These are phyloP conservation scores for Prunella strophiata DNA, from an alignment of 2,797 vertebrate species.

Conservation along the genomic window DNA sequence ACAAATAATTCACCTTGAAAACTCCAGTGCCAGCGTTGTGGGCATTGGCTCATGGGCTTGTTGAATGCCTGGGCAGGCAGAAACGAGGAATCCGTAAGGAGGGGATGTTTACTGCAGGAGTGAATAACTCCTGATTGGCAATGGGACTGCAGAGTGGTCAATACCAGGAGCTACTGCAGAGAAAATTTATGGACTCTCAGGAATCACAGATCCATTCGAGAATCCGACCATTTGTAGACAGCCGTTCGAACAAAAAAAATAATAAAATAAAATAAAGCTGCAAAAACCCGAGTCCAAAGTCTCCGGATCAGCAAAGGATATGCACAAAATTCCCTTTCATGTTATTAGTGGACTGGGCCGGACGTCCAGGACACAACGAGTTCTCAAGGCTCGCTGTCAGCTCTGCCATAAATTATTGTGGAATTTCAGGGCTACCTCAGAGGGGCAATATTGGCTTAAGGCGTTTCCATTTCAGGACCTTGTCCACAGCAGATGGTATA, in stretches of 20 bases:
- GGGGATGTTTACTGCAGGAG: not conserved
- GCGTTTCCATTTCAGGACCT: slow-evolving; percentile 59
- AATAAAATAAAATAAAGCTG: not conserved
- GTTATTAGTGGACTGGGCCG: slow-evolving; percentile 60
- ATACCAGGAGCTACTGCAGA: not conserved
- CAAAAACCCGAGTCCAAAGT: not conserved
- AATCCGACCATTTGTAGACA: slow-evolving; percentile 8
- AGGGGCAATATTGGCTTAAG: slow-evolving; percentile 58
- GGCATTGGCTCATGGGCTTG: not conserved
- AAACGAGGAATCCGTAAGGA: not conserved
- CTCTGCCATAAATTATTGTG: slow-evolving; percentile 43
- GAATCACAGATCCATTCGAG: not conserved
- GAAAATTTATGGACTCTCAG: not conserved
- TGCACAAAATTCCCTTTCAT: slow-evolving; percentile 20
- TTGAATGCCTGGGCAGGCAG: not conserved
- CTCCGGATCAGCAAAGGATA: slow-evolving; percentile 34
- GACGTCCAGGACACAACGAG: slow-evolving; percentile 52
- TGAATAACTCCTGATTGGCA: not conserved
- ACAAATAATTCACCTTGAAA: not conserved
- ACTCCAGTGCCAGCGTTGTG: not conserved
- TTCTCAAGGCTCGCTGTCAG: slow-evolving; percentile 38
- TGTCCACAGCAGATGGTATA: not conserved
- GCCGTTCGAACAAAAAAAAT: not conserved
- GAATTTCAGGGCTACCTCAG: slow-evolving; percentile 59
- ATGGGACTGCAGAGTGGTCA: not conserved